Conservation (phyloP, 2,113 vertebrate species). For the Micronisus gabar region DNA sequence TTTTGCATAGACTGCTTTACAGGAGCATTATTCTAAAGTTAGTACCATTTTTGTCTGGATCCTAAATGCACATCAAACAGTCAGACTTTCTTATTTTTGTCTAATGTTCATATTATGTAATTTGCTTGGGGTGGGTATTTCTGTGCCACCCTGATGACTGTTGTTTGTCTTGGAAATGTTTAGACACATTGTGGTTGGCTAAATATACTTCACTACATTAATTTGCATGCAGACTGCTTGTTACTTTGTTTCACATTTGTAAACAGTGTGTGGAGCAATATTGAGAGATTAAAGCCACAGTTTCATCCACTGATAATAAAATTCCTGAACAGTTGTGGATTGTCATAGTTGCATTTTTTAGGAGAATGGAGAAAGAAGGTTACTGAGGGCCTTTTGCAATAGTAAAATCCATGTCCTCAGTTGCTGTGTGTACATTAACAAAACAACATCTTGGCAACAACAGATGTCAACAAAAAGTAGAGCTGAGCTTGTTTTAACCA, state of each 20-base stretch:
- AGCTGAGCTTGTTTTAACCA: background rate
- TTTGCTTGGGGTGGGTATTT: slow-evolving; percentile 17
- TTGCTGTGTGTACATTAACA: background rate
- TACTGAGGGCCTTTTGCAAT: slow-evolving; percentile 7
- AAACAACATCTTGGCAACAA: background rate
- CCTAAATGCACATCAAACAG: background rate
- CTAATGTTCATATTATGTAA: slow-evolving; percentile 13
- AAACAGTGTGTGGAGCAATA: slow-evolving; percentile 17
- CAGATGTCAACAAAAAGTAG: slow-evolving; percentile 35
- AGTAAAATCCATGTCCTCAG: background rate
- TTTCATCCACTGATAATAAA: slow-evolving; percentile 32
- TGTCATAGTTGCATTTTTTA: slow-evolving; percentile 4
- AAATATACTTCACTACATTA: background rate
- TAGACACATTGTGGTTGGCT: slow-evolving; percentile 5
- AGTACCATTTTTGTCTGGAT: background rate
- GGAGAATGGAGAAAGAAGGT: background rate
- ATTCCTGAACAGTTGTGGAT: slow-evolving; percentile 19
- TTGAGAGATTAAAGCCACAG: background rate
- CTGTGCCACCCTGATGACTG: background rate
- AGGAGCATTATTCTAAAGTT: background rate
- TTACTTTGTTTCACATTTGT: slow-evolving; percentile 38
- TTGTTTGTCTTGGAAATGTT: slow-evolving; percentile 50
- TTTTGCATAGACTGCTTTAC: background rate
- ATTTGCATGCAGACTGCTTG: slow-evolving; percentile 8
- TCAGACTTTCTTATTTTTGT: slow-evolving; percentile 7